These are phyloP conservation scores for Drosophila macrothrix DNA, from an alignment of 2,888 invertebrate species.

Conservation along the genomic window DNA sequence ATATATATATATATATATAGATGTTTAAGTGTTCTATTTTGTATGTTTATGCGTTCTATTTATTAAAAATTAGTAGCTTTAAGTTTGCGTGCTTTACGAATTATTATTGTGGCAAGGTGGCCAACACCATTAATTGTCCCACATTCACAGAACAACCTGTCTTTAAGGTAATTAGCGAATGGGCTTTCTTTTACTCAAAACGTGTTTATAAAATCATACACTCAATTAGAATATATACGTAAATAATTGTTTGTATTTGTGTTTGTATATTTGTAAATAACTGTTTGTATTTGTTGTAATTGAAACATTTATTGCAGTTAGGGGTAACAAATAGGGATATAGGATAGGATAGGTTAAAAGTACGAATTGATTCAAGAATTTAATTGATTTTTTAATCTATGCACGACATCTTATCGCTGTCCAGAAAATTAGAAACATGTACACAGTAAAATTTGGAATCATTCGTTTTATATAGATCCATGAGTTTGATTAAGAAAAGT, in stretches of 20 bases:
- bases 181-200: neutral
- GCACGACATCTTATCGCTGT: neutral
- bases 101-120: neutral
- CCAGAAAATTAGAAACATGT: neutral
- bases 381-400: neutral
- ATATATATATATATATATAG: neutral
- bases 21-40: neutral
- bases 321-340: neutral
- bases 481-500: neutral
- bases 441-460: neutral
- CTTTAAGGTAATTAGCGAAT: conserved; percentile 13
- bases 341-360: neutral
- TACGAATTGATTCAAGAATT: neutral
- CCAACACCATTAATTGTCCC: neutral
- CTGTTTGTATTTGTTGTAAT: neutral
- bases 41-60: conserved; percentile 14
- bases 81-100: conserved; percentile 1
- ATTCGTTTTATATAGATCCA: neutral
- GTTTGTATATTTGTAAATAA: neutral
- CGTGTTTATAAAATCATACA: neutral
- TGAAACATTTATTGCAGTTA: neutral
- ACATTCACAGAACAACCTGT: neutral
- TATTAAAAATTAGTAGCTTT: conserved; percentile 20
- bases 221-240: neutral
- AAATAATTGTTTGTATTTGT: neutral